These are phyloP conservation scores for Pachyrhynchus sulphureomaculatus DNA, from an alignment of 1,140 invertebrate species.

Conservation along the genomic window DNA sequence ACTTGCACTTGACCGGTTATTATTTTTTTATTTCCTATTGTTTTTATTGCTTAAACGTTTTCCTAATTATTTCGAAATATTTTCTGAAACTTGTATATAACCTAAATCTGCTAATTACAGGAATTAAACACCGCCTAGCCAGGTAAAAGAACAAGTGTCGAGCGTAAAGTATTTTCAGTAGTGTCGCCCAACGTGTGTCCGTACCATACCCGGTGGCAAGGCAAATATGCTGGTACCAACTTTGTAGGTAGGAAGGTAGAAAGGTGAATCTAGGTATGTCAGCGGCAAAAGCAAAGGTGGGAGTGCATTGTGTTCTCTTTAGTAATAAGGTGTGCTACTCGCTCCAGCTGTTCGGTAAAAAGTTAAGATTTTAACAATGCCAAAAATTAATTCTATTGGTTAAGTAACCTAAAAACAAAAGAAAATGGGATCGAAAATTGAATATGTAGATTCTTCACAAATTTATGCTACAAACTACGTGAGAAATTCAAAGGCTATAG, in stretches of 20 bases:
- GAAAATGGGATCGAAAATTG: slow-evolving; percentile 82
- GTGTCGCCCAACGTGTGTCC: too few relatives aligned
- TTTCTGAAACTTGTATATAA: too few relatives aligned
- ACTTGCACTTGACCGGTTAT: too few relatives aligned
- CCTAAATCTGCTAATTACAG: too few relatives aligned
- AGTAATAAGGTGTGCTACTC: slow-evolving; percentile 10
- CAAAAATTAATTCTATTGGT: not conserved
- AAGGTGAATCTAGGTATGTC: slow-evolving; percentile 20
- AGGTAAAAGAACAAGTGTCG: too few relatives aligned
- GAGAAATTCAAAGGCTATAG: slow-evolving; percentile 93
- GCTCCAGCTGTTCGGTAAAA: not conserved
- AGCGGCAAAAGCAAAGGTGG: slow-evolving; percentile 7
- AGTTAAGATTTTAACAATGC: not conserved
- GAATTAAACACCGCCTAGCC: too few relatives aligned
- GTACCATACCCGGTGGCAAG: too few relatives aligned
- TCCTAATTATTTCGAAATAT: too few relatives aligned
- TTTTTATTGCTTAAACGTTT: too few relatives aligned
- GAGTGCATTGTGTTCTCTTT: slow-evolving; percentile 4
- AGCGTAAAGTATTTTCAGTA: too few relatives aligned
- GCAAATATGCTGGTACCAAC: too few relatives aligned
- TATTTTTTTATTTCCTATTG: too few relatives aligned
- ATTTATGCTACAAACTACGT: slow-evolving; percentile 91
- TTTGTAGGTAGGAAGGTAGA: slow-evolving; percentile 10
- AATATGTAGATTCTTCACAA: slow-evolving; percentile 86
- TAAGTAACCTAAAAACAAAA: not conserved